Evolutionary conservation across 2,797 vertebrate genomes (phyloP).

Genomic region (Scarus forsteni): DNA sequence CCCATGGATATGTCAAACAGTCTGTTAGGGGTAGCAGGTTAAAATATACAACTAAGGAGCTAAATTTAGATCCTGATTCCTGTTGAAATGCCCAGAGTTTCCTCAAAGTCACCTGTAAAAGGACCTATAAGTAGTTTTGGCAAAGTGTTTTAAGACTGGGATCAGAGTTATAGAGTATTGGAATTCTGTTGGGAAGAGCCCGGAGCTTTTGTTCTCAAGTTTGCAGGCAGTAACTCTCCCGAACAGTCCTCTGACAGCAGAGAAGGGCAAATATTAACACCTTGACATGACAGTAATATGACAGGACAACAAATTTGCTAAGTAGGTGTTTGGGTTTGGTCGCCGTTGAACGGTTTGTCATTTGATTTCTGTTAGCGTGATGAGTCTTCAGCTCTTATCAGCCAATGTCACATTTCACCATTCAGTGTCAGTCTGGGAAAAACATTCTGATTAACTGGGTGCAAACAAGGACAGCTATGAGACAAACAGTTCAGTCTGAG

Average conservation of each 20-base stretch:
- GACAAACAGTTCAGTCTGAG: not conserved
- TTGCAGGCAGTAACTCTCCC: not conserved
- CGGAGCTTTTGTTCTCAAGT: too few species aligned
- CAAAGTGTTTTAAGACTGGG: too few species aligned
- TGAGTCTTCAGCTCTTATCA: not conserved
- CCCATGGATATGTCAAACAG: too few species aligned
- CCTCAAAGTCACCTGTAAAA: too few species aligned
- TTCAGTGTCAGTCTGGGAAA: not conserved
- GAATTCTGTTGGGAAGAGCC: too few species aligned
- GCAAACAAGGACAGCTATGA: not conserved
- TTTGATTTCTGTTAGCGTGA: conserved; percentile 3
- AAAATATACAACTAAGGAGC: too few species aligned
- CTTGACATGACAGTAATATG: not conserved
- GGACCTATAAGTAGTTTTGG: too few species aligned
- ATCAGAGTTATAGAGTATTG: too few species aligned
- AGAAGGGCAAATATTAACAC: not conserved
- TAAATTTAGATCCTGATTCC: too few species aligned
- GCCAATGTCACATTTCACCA: conserved; percentile 3
- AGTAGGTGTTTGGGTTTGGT: not conserved
- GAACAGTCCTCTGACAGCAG: not conserved
- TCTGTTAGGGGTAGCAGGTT: too few species aligned
- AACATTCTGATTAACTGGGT: conserved; percentile 14
- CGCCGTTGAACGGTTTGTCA: not conserved
- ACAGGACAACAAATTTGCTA: not conserved
- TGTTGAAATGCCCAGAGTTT: too few species aligned